Base-by-base conservation (phyloP, 30 jellyfish, hydroid and myxozoan genomes). In the Cassiopea andromeda region DNA sequence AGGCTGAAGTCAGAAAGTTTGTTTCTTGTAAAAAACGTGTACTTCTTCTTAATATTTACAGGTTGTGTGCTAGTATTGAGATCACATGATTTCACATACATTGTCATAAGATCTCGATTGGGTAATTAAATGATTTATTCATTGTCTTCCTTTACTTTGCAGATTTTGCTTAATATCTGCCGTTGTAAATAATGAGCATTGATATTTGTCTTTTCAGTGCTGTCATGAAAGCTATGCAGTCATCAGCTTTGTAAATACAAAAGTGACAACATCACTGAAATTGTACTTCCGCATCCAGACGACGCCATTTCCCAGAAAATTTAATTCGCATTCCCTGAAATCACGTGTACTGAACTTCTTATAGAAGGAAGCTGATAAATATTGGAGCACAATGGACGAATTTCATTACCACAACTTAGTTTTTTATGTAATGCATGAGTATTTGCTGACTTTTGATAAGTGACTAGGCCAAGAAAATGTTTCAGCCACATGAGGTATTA, bases 151-250 rank as follows among this genome's bases (percentile, higher is more conserved):
- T 27, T 27, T 27, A 27, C 38, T 27, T 27, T 27, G 38, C 38
- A 27, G 38, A 27, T 27, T 27, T 27, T 27, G 38, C 38, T 27
- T 27, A 27, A 27, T 27, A 27, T 27, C 38, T 27, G 38, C 38
- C 38, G 38, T 27, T 27, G 38, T 27, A 27, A 27, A 27, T 27
- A 27, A 27, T 27, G 38, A 27, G 38, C 38, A 27, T 27, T 27
- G 38, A 27, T 27, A 27, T 27, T 27, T 27, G 38, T 27, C 38
- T 27, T 66, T 81, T 44, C 73, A 81, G 90, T 18, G 74, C 68
- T 66, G 74, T 67, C 70, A 38, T 81, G 69, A 81, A 81, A 72
- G 46, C 72, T 17, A 81, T 66, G 90, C 90, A 70, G 2, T 81
- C 90, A 81, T 81, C 90, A 66, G 80, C 75, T 7, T 69, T 81